phyloP scores from a whole-genome alignment of 2,888 invertebrate species.

The Acanthosepion pharaonis region DNA sequence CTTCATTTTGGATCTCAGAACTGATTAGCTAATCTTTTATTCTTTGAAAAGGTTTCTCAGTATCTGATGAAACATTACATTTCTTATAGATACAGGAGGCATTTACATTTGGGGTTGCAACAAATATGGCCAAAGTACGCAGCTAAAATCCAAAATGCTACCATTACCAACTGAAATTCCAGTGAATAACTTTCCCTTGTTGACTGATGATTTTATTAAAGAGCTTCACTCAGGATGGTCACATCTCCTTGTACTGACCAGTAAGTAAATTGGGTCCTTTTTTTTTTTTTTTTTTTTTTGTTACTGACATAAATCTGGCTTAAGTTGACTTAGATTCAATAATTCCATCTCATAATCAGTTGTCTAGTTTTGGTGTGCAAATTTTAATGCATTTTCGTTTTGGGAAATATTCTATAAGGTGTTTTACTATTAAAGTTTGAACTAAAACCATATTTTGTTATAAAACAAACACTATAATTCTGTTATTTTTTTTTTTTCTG shows the following conservation, averaged over 20 bases:
- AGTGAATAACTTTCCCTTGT: slow-evolving; percentile 51
- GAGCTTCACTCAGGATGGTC: slow-evolving; percentile 67
- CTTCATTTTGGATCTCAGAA: too few species aligned
- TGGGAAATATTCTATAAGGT: too few species aligned
- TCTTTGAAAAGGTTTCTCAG: too few species aligned
- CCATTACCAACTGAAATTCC: slow-evolving; percentile 50
- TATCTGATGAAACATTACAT: slow-evolving; percentile 38
- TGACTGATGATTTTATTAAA: slow-evolving; percentile 52
- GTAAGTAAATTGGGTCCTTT: slow-evolving; percentile 52
- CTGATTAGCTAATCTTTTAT: too few species aligned
- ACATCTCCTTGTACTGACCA: slow-evolving; percentile 64
- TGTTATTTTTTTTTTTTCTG: neutral
- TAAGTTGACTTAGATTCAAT: too few species aligned
- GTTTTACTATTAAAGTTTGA: too few species aligned
- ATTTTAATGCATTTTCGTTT: too few species aligned
- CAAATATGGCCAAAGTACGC: slow-evolving; percentile 65
- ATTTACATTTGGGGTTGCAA: slow-evolving; percentile 69
- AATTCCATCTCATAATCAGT: too few species aligned
- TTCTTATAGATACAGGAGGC: slow-evolving; percentile 57
- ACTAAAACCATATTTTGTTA: too few species aligned
- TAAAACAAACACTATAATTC: too few species aligned
- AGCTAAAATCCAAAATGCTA: slow-evolving; percentile 44
- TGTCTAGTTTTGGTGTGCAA: too few species aligned
- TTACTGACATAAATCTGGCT: too few species aligned
- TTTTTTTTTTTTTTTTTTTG: neutral